phyloP scores from a whole-genome alignment of 2,888 invertebrate genomes.

The Pollenia angustigena region DNA sequence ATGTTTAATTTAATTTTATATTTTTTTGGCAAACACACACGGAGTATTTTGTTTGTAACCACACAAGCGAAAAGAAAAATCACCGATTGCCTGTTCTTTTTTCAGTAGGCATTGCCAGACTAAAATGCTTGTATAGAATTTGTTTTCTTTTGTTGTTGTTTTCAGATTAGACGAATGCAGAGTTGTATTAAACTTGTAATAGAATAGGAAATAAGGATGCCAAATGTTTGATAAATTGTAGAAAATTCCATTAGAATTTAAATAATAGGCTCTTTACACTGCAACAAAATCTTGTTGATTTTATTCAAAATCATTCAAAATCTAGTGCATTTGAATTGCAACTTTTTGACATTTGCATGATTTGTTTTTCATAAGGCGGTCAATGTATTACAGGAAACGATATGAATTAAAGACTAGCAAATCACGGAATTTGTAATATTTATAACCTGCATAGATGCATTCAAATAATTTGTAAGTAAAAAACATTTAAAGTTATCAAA shows the following conservation, averaged over 20 bases:
- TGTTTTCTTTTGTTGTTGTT: background rate
- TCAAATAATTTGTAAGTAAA: too few species aligned
- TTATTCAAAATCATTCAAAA: too few species aligned
- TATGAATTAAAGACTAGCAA: too few species aligned
- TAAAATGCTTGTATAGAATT: background rate
- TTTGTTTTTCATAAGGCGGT: too few species aligned
- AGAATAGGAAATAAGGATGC: background rate
- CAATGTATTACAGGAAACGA: too few species aligned
- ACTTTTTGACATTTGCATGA: too few species aligned
- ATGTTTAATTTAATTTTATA: background rate
- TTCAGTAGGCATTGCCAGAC: conserved; percentile 32
- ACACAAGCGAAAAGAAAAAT: conserved; percentile 29
- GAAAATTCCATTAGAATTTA: background rate
- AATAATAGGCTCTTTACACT: too few species aligned
- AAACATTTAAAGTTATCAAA: too few species aligned
- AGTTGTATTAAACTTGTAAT: background rate
- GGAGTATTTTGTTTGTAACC: conserved; percentile 14
- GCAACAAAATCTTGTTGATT: too few species aligned
- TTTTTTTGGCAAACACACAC: conserved; percentile 30
- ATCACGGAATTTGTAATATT: too few species aligned
- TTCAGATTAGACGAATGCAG: background rate
- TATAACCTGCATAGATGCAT: too few species aligned
- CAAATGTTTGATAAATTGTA: background rate
- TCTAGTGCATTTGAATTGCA: too few species aligned
- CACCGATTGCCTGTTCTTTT: conserved; percentile 34